Evolutionary conservation across 2,797 vertebrate genomes (phyloP).

Genomic region (Sebastes iracundus): DNA sequence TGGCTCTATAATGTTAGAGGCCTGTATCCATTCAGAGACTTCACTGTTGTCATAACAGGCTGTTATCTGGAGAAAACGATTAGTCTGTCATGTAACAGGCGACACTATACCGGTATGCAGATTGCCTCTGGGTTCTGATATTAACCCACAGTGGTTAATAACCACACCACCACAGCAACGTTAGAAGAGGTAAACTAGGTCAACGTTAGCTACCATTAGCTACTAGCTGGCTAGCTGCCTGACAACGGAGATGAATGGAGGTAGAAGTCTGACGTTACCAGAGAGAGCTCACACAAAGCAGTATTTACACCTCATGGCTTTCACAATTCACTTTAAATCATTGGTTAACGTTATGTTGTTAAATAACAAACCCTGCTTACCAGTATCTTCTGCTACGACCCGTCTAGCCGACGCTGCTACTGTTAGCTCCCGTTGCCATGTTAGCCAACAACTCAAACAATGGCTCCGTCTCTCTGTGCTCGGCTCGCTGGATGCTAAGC

Average conservation of each 20-base stretch:
- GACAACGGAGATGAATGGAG: conserved; percentile 59
- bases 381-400: background rate
- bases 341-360: background rate
- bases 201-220: conserved; percentile 7
- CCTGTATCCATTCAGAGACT: conserved; percentile 10
- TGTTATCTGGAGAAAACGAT: background rate
- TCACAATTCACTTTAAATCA: accelerated
- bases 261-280: conserved; percentile 10
- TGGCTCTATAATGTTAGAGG: background rate
- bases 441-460: conserved; percentile 79
- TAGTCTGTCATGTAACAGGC: background rate
- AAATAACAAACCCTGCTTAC: conserved; percentile 19
- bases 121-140: background rate
- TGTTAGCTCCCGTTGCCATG: conserved; percentile 74
- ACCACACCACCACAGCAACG: background rate
- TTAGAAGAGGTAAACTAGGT: conserved; percentile 3
- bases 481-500: conserved; percentile 66
- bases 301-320: background rate
- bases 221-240: conserved; percentile 44
- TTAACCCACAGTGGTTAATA: background rate
- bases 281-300: background rate
- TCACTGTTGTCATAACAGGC: background rate
- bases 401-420: conserved; percentile 51
- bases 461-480: conserved; percentile 61
- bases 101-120: background rate